phyloP scores from a whole-genome alignment of 2,797 vertebrate species.

The Paguma larvata region DNA sequence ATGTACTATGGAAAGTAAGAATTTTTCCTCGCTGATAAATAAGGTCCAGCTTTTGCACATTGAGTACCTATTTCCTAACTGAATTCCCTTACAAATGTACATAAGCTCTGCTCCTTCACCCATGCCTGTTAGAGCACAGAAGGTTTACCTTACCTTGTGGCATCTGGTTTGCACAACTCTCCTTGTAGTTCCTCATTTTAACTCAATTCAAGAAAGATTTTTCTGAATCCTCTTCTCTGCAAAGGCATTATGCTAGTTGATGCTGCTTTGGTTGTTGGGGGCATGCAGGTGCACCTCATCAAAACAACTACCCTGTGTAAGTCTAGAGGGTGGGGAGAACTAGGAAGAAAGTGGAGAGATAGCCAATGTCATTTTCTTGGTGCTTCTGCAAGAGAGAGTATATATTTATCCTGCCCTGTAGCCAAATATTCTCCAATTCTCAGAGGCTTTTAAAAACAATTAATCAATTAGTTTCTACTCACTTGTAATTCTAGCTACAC shows the following conservation, averaged over 20 bases:
- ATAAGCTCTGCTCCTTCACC: background rate
- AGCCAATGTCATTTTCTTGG: constrained; percentile 16
- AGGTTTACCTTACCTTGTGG: background rate
- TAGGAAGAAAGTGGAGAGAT: background rate
- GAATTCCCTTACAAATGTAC: background rate
- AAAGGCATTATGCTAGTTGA: background rate
- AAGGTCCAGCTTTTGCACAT: background rate
- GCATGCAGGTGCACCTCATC: background rate
- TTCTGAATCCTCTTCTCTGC: background rate
- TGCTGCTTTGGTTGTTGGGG: background rate
- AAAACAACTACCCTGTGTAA: background rate
- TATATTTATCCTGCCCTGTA: background rate
- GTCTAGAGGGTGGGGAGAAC: background rate
- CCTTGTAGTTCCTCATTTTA: constrained; percentile 47
- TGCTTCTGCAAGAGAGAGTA: background rate
- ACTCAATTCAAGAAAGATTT: constrained; percentile 24
- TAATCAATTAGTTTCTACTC: constrained; percentile 4
- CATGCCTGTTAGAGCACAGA: background rate
- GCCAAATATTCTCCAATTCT: background rate
- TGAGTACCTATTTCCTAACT: background rate
- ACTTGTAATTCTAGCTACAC: constrained; percentile 33
- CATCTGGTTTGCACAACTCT: constrained; percentile 5
- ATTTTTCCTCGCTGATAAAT: background rate
- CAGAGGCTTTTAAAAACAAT: background rate
- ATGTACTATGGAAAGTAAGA: background rate